Evolutionary conservation across 2,797 vertebrate genomes (phyloP).

Genomic region (Molothrus aeneus): DNA sequence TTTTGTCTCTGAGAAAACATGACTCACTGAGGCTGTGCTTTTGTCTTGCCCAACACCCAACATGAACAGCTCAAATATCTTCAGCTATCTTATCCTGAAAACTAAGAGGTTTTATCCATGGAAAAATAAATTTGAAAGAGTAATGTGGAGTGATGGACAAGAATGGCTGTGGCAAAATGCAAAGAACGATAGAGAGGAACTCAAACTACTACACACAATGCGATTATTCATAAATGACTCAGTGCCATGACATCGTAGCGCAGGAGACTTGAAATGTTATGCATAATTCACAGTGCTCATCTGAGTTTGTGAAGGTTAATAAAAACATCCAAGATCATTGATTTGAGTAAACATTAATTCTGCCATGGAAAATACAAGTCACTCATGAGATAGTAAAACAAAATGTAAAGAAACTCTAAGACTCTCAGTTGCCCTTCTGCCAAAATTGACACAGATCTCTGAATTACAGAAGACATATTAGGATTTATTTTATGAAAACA

Average conservation of each 20-base stretch:
- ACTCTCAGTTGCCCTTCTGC: not conserved
- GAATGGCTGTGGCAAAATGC: not conserved
- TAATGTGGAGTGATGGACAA: not conserved
- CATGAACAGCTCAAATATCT: not conserved
- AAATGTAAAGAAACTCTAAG: not conserved
- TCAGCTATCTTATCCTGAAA: not conserved
- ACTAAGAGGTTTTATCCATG: not conserved
- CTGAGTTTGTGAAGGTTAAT: not conserved
- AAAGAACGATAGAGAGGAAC: not conserved
- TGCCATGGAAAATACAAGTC: not conserved
- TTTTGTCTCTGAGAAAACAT: constrained; percentile 4
- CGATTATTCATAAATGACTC: not conserved
- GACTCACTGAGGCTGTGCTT: not conserved
- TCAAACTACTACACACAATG: not conserved
- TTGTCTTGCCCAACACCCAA: not conserved
- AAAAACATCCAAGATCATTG: not conserved
- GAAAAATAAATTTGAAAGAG: not conserved
- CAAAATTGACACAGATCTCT: not conserved
- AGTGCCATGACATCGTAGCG: not conserved
- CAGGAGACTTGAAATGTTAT: not conserved
- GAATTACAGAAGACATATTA: not conserved
- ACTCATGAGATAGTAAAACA: not conserved
- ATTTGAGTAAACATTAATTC: not conserved
- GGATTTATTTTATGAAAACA: not conserved
- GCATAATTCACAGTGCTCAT: not conserved